Percentiles rank a stretch among this genome's conserved stretches.
Conservation (phyloP, 2,888 invertebrate species). For the Aspidiotus rigidus region DNA sequence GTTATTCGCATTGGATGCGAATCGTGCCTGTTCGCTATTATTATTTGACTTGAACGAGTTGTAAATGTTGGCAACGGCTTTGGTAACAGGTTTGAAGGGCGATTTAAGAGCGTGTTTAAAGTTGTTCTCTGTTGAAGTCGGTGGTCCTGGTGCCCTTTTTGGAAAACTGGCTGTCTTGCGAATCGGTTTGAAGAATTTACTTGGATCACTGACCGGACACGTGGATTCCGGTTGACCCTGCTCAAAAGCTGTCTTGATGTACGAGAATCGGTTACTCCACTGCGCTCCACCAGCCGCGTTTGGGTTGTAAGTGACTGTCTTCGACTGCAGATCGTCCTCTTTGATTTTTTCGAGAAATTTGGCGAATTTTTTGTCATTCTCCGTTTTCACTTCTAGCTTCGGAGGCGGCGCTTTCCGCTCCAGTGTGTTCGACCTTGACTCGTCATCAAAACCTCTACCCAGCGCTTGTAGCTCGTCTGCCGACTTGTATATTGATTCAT, state of each 20-base stretch:
- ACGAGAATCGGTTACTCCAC: conserved; percentile 75
- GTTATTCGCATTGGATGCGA: not conserved
- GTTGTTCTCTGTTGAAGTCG: conserved; percentile 44
- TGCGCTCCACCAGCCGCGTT: conserved; percentile 48
- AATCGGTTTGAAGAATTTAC: conserved; percentile 17
- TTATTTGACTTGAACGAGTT: conserved; percentile 4
- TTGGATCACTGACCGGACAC: conserved; percentile 7
- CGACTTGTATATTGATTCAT: conserved; percentile 46
- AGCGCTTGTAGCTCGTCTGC: conserved; percentile 37
- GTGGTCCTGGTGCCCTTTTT: not conserved
- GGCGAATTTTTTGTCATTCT: conserved; percentile 73
- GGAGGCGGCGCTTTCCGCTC: not conserved
- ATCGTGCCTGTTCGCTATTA: conserved; percentile 5
- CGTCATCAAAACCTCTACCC: conserved; percentile 7
- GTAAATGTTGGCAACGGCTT: conserved; percentile 39
- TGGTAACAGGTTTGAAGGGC: conserved; percentile 56
- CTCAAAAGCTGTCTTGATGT: conserved; percentile 74
- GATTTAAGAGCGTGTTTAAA: conserved; percentile 70
- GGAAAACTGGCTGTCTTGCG: conserved; percentile 4
- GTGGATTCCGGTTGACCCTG: conserved; percentile 39
- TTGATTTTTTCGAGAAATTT: conserved; percentile 71
- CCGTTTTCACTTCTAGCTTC: conserved; percentile 63
- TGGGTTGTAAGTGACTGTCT: conserved; percentile 41
- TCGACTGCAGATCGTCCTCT: conserved; percentile 43
- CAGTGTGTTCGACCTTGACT: not conserved